phyloP scores from a whole-genome alignment of 2,797 vertebrate genomes.

The Loriculus beryllinus region DNA sequence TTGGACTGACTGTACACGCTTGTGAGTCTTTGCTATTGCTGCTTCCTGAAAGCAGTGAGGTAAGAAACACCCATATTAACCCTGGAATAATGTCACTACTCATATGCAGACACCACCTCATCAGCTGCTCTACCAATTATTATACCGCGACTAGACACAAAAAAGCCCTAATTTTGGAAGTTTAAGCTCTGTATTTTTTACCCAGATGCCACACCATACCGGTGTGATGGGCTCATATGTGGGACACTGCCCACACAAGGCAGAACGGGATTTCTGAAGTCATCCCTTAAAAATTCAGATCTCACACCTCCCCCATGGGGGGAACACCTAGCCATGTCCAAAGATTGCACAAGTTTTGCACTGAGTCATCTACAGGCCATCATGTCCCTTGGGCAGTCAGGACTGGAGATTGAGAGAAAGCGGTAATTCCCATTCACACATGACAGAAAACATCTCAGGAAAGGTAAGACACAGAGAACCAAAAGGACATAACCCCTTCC shows the following conservation, averaged over 20 bases:
- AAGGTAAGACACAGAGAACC: neutral
- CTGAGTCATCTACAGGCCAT: neutral
- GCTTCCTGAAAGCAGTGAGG: neutral
- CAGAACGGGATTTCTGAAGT: neutral
- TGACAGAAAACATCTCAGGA: neutral
- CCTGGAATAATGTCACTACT: neutral
- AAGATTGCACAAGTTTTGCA: neutral
- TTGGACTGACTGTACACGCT: neutral
- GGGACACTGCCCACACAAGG: neutral
- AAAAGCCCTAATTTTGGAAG: neutral
- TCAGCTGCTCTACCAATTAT: neutral
- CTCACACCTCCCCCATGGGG: neutral
- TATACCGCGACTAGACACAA: neutral
- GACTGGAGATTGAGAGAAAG: neutral
- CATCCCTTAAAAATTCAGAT: neutral
- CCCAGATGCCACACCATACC: neutral
- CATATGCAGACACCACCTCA: neutral
- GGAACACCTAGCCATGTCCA: neutral
- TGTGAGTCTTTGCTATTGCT: neutral
- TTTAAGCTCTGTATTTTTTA: neutral
- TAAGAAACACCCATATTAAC: neutral
- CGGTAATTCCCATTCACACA: neutral
- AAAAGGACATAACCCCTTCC: neutral
- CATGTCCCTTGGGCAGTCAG: neutral
- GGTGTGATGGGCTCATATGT: fast-evolving